Percentiles rank a stretch among this genome's conserved stretches.
Conservation (phyloP, 2,113 vertebrate genomes). For the Formicarius rufipectus region DNA sequence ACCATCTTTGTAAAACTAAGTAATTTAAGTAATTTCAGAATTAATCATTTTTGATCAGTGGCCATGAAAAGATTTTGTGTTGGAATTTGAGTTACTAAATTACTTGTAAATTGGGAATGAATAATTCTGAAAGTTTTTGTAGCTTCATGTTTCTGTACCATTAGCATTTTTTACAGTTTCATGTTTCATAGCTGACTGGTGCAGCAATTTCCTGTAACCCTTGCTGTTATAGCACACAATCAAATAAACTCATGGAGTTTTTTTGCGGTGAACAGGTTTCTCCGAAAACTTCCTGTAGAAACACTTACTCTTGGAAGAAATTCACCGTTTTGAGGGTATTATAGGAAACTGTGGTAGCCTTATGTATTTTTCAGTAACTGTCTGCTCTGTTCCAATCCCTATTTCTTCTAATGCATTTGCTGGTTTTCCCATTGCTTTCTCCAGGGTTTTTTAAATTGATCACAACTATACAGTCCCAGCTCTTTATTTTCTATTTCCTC, state of each 20-base stretch:
- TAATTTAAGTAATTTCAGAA: background rate
- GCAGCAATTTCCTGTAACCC: background rate
- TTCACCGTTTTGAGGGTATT: background rate
- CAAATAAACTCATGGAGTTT: background rate
- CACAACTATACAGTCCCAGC: background rate
- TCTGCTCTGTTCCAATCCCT: background rate
- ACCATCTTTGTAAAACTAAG: background rate
- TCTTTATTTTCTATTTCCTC: background rate
- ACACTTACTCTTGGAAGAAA: background rate
- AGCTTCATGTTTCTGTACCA: background rate
- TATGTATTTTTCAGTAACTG: background rate
- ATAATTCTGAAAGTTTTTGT: background rate
- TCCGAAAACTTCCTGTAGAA: background rate
- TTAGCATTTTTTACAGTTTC: background rate
- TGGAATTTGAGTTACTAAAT: background rate
- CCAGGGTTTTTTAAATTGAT: background rate
- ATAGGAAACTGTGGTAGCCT: background rate
- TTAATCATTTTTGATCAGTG: background rate
- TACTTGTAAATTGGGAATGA: background rate
- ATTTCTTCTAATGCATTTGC: background rate
- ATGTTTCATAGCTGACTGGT: background rate
- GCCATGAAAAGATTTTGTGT: background rate
- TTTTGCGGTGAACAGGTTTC: background rate
- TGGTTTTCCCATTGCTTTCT: background rate
- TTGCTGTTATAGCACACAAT: background rate